Base-by-base conservation (phyloP, 2,888 invertebrate genomes). In the Platynereis dumerilii region DNA sequence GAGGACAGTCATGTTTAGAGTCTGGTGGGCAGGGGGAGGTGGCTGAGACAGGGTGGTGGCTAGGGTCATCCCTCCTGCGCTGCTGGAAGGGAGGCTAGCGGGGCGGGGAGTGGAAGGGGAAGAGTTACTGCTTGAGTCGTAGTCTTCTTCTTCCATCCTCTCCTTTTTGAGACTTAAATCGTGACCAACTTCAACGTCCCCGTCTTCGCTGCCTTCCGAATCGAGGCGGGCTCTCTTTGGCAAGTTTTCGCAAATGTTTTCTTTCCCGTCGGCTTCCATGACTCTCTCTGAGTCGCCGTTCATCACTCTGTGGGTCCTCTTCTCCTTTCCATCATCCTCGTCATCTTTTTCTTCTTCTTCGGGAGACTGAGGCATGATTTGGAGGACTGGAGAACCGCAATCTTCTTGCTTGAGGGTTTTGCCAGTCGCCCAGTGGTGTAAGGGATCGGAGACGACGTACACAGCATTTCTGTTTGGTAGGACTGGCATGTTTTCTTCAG, bases 381-480 rank as follows among this genome's bases (percentile, higher is more conserved):
- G 64, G 52, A 64, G 48, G 48, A 58, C 64, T 17, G 64, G 58
- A 7, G 54, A 58, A n/a, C 27, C 55, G 26, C 52, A 45, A 20
- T 45, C 39, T 26, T 42, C 52, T 22, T 34, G 34, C 2, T 17
- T 24, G 2, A 24, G 15, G n/a, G 52, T 22, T 20, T 29, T 29
- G 12, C 48, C 27, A 15, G 26, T 42, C 28, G 42, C 39, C 15
- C 24, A 44, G 58, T 56, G 58, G n/a, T 57, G 66, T n/a, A 70
- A 26, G 2, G 70, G 70, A 2, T 59, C 24, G 62, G 78, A 79
- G 60, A 82, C 77, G 69, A 81, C 76, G 67, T 81, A 82, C 3
- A 81, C 80, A 39, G 81, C 81, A 72, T 81, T 82, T 53, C 76
- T 76, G 69, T 83, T 82, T 55, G 81, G 82, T 58, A 81, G 75